Percentiles rank a stretch among this genome's conserved stretches.
Evolutionary conservation across 2,888 invertebrate species (phyloP).

Genomic region (Steinernema carpocapsae): DNA sequence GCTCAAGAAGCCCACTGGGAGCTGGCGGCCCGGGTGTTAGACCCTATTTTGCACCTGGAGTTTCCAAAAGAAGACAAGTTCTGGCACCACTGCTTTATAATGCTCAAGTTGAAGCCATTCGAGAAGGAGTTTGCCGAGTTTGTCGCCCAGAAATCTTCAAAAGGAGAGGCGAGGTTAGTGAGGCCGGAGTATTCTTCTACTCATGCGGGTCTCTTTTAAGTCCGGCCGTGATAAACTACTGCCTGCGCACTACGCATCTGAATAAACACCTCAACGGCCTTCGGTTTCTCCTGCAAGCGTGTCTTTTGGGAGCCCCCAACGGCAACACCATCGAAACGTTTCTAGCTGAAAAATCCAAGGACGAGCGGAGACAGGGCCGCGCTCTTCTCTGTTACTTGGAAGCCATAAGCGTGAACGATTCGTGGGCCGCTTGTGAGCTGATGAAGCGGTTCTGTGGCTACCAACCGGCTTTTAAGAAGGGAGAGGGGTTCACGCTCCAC

Average conservation of each 20-base stretch:
- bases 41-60: neutral
- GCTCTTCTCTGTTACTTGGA: neutral
- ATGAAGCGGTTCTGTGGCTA: no score
- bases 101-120: constrained; percentile 15
- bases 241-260: neutral
- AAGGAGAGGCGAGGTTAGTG: constrained; percentile 16
- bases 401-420: neutral
- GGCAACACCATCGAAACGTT: neutral
- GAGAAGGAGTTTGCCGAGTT: constrained; percentile 2
- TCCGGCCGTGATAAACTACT: neutral
- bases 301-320: neutral
- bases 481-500: neutral
- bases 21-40: neutral
- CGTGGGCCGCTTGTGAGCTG: no score
- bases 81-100: constrained; percentile 7
- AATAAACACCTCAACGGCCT: neutral
- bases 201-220: neutral
- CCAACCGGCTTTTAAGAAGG: no score
- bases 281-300: constrained; percentile 4
- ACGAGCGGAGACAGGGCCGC: neutral
- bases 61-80: constrained; percentile 15
- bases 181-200: neutral
- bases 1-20: neutral
- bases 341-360: neutral
- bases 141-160: neutral